phyloP scores from a whole-genome alignment of 1,140 invertebrate genomes.

The Scylla paramamosain region DNA sequence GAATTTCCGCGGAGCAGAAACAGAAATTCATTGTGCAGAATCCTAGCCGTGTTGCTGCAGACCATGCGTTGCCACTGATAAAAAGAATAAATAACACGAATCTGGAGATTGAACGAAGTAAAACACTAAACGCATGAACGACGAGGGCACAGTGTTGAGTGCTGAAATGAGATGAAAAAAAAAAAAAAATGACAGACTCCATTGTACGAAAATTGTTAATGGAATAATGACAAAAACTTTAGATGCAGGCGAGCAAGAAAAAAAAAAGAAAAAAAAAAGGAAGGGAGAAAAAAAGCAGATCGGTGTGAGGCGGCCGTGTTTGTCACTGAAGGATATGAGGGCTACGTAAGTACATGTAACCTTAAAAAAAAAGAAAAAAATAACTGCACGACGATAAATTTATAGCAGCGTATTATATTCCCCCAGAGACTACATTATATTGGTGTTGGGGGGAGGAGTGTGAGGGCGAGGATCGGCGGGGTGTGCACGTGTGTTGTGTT shows the following conservation, averaged over 20 bases:
- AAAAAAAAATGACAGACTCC: background rate
- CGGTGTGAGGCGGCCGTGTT: background rate
- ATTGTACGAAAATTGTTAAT: background rate
- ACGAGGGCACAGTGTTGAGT: background rate
- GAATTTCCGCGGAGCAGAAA: no score
- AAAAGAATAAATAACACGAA: background rate
- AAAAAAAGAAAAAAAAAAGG: background rate
- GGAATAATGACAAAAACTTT: background rate
- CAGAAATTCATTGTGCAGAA: no score
- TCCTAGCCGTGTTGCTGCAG: no score
- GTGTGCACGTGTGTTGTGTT: no score
- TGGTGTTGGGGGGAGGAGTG: no score
- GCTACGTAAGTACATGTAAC: no score
- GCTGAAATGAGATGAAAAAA: background rate
- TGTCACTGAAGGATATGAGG: no score
- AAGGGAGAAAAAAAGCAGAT: background rate
- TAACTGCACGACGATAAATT: no score
- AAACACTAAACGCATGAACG: background rate
- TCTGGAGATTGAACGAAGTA: background rate
- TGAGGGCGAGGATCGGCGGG: no score
- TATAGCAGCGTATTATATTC: no score
- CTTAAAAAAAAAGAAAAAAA: no score
- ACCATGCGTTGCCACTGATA: background rate
- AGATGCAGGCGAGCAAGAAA: background rate
- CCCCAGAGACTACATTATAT: no score